Percentiles rank a stretch among this genome's conserved stretches.
phyloP scores from a whole-genome alignment of 2,888 invertebrate species.

The Leuctra nigra region DNA sequence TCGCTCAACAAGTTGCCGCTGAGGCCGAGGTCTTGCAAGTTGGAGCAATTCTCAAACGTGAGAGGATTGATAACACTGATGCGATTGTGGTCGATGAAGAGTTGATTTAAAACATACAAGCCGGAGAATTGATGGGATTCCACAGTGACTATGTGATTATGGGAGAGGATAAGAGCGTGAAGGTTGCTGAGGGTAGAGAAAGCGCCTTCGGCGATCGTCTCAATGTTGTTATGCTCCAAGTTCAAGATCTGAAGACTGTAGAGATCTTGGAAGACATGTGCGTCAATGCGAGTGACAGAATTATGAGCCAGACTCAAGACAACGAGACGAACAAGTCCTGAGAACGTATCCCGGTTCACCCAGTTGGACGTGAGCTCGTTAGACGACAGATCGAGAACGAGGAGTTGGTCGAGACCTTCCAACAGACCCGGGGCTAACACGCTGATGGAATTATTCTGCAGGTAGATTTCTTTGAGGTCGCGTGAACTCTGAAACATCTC shows the following conservation, averaged over 20 bases:
- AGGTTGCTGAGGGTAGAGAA: conserved; percentile 70
- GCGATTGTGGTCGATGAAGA: conserved; percentile 67
- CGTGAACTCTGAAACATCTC: conserved; percentile 69
- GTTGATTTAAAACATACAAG: conserved; percentile 62
- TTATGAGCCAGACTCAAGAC: conserved; percentile 70
- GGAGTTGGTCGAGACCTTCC: conserved; percentile 64
- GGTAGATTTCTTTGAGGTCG: conserved; percentile 62
- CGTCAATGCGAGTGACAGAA: conserved; percentile 61
- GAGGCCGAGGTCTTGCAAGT: conserved; percentile 68
- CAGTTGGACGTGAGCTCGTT: conserved; percentile 72
- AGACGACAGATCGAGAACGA: conserved; percentile 63
- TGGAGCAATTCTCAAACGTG: conserved; percentile 70
- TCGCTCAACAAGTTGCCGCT: conserved; percentile 65
- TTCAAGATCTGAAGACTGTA: conserved; percentile 68
- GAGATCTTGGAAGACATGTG: conserved; percentile 64
- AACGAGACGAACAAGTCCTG: conserved; percentile 63
- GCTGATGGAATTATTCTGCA: conserved; percentile 70
- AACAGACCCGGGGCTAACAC: conserved; percentile 68
- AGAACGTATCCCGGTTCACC: conserved; percentile 71
- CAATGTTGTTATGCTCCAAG: conserved; percentile 64
- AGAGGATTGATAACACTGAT: conserved; percentile 60
- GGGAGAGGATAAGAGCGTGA: conserved; percentile 65
- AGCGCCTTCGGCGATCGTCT: conserved; percentile 62
- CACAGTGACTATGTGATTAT: conserved; percentile 62
- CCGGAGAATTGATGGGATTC: conserved; percentile 66